Evolutionary conservation across 2,797 vertebrate species (phyloP).

Genomic region (Chiloscyllium punctatum): DNA sequence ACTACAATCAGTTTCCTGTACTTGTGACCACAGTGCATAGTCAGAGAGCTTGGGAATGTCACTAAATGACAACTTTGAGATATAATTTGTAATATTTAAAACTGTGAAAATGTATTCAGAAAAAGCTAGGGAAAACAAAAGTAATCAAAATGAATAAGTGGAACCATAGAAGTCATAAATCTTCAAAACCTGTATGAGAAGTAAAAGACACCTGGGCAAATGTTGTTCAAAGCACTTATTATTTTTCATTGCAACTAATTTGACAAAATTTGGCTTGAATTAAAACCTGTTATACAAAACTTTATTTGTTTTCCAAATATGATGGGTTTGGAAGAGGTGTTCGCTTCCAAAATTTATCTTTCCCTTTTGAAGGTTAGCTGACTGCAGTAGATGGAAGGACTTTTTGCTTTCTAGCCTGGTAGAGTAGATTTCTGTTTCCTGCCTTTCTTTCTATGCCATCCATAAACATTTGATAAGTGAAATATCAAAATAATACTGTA

Average conservation of each 20-base stretch:
- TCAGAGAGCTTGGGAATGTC: background rate
- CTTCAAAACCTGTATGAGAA: background rate
- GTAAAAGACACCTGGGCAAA: background rate
- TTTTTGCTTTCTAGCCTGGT: background rate
- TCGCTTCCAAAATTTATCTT: background rate
- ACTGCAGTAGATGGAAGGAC: background rate
- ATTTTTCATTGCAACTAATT: background rate
- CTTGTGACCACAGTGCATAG: background rate
- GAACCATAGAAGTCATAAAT: background rate
- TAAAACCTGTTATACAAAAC: background rate
- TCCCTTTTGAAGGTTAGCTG: background rate
- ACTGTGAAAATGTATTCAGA: background rate
- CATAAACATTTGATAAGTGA: background rate
- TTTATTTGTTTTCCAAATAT: background rate
- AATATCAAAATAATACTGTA: background rate
- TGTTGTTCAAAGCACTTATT: background rate
- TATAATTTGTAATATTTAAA: background rate
- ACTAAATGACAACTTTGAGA: constrained; percentile 3
- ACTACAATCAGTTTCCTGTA: background rate
- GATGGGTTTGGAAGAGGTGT: background rate
- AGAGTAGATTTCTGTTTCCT: too few species aligned
- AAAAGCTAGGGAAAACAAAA: background rate
- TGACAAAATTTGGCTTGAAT: background rate
- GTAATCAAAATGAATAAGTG: background rate
- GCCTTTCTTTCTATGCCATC: background rate